Conservation (phyloP, 1,140 invertebrate species). For the Olivierus martensii region DNA sequence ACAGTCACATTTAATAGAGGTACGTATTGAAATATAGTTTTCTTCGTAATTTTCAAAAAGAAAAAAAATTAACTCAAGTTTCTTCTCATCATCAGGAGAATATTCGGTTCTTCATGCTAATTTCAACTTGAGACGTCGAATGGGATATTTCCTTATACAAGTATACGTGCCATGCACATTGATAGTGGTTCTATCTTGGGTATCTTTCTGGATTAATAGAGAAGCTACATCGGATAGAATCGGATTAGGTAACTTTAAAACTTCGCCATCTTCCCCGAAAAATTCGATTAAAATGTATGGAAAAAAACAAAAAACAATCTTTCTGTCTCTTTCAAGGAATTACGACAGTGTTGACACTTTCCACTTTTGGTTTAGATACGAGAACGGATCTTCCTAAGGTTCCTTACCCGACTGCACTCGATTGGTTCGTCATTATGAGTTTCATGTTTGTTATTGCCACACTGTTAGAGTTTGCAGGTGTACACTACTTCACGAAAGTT, state of each 20-base stretch:
- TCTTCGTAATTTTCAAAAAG: too few relatives aligned
- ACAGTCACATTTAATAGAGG: conserved; percentile 10
- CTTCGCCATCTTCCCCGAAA: too few relatives aligned
- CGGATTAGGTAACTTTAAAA: conserved; percentile 19
- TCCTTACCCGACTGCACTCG: conserved; percentile 38
- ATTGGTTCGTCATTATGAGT: conserved; percentile 70
- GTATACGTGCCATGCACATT: conserved; percentile 36
- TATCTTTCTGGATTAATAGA: conserved; percentile 39
- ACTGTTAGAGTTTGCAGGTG: conserved; percentile 79
- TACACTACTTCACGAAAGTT: conserved; percentile 87
- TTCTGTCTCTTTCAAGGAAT: conserved; percentile 45
- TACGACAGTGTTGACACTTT: conserved; percentile 78
- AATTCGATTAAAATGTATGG: too few relatives aligned
- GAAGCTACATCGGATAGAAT: conserved; percentile 28
- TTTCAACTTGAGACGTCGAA: conserved; percentile 34
- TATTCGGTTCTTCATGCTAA: conserved; percentile 33
- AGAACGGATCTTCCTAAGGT: conserved; percentile 83
- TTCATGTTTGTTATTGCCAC: conserved; percentile 89
- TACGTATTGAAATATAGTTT: too few relatives aligned
- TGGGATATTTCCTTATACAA: conserved; percentile 39
- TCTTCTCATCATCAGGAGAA: conserved; percentile 18
- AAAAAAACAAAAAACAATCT: too few relatives aligned
- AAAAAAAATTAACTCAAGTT: too few relatives aligned
- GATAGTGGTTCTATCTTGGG: conserved; percentile 38
- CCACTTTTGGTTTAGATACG: conserved; percentile 80